Conservation (phyloP, 2,888 invertebrate species). For the Tiphia femorata region DNA sequence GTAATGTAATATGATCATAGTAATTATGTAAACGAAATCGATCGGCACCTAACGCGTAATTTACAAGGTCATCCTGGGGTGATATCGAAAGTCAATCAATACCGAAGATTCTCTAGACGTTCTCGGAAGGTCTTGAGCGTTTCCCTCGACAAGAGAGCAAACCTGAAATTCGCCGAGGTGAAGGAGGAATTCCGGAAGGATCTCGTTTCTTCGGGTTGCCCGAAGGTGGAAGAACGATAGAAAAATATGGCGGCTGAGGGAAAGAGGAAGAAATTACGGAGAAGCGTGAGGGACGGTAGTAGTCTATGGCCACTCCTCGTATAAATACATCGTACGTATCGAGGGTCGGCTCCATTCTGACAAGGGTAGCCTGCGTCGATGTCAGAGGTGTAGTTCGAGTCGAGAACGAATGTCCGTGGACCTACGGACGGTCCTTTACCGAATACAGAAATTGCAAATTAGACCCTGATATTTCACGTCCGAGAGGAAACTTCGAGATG, state of each 20-base stretch:
- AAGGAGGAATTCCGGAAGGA: conserved; percentile 37
- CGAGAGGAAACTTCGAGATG: no score
- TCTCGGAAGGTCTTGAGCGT: no score
- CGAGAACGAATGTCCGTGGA: conserved; percentile 27
- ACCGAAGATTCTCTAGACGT: no score
- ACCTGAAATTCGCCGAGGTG: conserved; percentile 34
- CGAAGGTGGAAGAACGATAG: neutral
- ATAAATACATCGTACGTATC: conserved; percentile 48
- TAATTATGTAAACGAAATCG: no score
- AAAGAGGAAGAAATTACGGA: conserved; percentile 2
- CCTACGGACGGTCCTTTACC: no score
- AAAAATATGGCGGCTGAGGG: conserved; percentile 11
- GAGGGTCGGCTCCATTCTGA: conserved; percentile 42
- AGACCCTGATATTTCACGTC: no score
- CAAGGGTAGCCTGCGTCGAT: conserved; percentile 36
- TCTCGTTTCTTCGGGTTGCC: conserved; percentile 34
- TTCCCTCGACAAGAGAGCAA: conserved; percentile 41
- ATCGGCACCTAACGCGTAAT: no score
- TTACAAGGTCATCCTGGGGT: no score
- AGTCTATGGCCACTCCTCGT: conserved; percentile 22
- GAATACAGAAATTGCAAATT: no score
- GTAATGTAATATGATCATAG: no score
- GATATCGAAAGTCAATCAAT: no score
- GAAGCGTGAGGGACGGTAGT: conserved; percentile 16
- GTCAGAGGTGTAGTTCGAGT: conserved; percentile 20